These are phyloP conservation scores for Agrenia bidenticulata DNA, from an alignment of 2,888 invertebrate species.

Conservation along the genomic window DNA sequence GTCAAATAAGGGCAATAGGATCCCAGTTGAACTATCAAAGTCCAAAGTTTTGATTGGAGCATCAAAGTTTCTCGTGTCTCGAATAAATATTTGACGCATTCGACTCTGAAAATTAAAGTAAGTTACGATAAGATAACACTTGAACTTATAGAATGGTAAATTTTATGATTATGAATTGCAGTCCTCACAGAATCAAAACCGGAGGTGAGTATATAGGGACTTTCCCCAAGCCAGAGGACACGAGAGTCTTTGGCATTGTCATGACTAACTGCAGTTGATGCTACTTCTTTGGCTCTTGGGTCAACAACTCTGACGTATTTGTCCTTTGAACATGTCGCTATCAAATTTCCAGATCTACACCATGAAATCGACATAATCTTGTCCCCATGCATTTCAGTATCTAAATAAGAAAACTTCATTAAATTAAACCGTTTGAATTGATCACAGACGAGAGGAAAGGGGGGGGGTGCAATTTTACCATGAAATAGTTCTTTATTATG, in stretches of 20 bases:
- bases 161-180: not conserved
- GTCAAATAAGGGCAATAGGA: slow-evolving; percentile 89
- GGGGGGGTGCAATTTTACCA: slow-evolving; percentile 43
- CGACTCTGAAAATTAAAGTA: slow-evolving; percentile 62
- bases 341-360: slow-evolving; percentile 78
- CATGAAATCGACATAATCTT: slow-evolving; percentile 87
- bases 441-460: not conserved
- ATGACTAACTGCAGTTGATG: slow-evolving; percentile 66
- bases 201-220: slow-evolving; percentile 79
- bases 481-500: slow-evolving; percentile 68
- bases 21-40: slow-evolving; percentile 58
- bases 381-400: slow-evolving; percentile 73
- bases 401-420: slow-evolving; percentile 57
- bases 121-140: not conserved
- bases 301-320: slow-evolving; percentile 83
- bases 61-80: slow-evolving; percentile 82
- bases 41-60: slow-evolving; percentile 61
- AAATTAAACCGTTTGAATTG: slow-evolving; percentile 1
- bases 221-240: slow-evolving; percentile 85
- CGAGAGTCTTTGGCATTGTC: slow-evolving; percentile 89
- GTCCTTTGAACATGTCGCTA: slow-evolving; percentile 90
- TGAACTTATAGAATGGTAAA: slow-evolving; percentile 8
- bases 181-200: slow-evolving; percentile 74
- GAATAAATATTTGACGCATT: slow-evolving; percentile 81
- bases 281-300: slow-evolving; percentile 64